phyloP scores from a whole-genome alignment of 2,113 vertebrate genomes.

The Tichodroma muraria region DNA sequence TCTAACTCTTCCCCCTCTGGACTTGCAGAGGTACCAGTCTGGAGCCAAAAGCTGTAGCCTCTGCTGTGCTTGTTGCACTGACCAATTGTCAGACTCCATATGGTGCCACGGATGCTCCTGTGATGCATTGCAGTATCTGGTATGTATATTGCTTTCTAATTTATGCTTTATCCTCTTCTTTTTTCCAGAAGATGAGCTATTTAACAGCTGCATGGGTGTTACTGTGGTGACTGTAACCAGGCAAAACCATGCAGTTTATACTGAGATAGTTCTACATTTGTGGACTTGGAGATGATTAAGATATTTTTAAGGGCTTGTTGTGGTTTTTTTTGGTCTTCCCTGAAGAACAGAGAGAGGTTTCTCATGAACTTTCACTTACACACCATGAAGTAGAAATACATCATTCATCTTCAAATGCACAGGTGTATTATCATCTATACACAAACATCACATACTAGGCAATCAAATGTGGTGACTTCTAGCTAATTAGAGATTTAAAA shows the following conservation, averaged over 20 bases:
- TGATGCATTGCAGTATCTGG: not conserved
- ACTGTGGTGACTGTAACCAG: conserved; percentile 47
- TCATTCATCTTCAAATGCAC: not conserved
- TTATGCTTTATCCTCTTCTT: not conserved
- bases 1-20: not conserved
- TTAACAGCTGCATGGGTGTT: conserved; percentile 1
- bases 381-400: not conserved
- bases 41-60: not conserved
- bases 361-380: not conserved
- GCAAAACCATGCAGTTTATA: not conserved
- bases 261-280: not conserved
- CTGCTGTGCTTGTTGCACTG: not conserved
- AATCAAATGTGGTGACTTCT: not conserved
- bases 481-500: not conserved
- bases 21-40: not conserved
- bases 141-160: not conserved
- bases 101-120: not conserved
- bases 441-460: not conserved
- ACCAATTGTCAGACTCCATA: not conserved
- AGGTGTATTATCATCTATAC: not conserved
- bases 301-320: not conserved
- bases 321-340: not conserved
- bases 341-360: not conserved
- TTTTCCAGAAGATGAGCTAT: not conserved
- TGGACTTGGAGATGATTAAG: not conserved